Conservation (phyloP, 2,797 vertebrate genomes). For the Xenops minutus region DNA sequence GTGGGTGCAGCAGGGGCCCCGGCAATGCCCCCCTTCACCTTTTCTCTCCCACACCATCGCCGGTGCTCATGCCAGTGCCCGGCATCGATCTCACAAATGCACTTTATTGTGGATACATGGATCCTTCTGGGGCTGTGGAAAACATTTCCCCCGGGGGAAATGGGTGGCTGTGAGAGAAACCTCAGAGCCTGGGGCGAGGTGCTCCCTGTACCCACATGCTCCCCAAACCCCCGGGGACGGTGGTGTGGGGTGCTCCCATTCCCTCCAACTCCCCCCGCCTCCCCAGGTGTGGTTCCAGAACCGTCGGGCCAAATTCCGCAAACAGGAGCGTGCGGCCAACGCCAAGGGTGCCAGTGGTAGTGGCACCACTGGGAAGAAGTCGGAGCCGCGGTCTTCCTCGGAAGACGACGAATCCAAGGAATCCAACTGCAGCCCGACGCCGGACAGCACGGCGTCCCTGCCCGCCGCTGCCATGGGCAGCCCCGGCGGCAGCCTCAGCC, state of each 20-base stretch:
- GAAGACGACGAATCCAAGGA: slow-evolving; percentile 96
- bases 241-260: background rate
- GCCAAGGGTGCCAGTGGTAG: slow-evolving; percentile 77
- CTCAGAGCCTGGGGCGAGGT: too few species aligned
- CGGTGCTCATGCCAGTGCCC: accelerated
- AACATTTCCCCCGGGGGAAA: background rate
- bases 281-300: slow-evolving; percentile 21
- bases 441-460: slow-evolving; percentile 94
- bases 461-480: slow-evolving; percentile 85
- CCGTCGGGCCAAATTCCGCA: slow-evolving; percentile 81
- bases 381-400: slow-evolving; percentile 86
- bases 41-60: background rate
- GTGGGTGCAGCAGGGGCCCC: background rate
- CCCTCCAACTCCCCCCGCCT: background rate
- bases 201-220: background rate
- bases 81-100: background rate
- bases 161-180: background rate
- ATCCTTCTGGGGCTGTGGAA: background rate
- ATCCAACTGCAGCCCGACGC: slow-evolving; percentile 93
- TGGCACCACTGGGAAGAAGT: slow-evolving; percentile 77
- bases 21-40: background rate
- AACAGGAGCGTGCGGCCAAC: slow-evolving; percentile 91
- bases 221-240: accelerated
- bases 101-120: too few species aligned
- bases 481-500: slow-evolving; percentile 86